Evolutionary conservation across 2,113 vertebrate genomes (phyloP), one percentile per base, ranked within the genome.

Genomic region (Brienomyrus brachyistius): DNA sequence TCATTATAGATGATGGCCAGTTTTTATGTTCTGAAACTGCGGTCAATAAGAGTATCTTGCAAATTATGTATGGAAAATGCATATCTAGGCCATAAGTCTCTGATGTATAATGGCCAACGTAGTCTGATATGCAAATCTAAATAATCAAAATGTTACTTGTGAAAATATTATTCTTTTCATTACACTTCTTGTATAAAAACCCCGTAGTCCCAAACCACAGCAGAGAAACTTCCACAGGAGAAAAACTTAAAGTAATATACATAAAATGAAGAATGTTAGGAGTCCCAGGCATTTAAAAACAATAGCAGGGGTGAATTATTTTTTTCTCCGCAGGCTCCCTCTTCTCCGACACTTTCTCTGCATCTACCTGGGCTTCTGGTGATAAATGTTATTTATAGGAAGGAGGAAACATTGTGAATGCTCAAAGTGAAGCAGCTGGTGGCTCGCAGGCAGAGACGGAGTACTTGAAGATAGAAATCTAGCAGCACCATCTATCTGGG

Each of bases 401-500:
- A 92, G 93, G 94, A 93, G 94, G 94, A 96, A 94, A 93, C 89
- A 88, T 91, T 88, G 91, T 94, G 95, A 96, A 95, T 92, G 94
- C 93, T 95, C 91, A 91, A 94, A 95, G 94, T 95, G 94, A 94
- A 93, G 94, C 95, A 96, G 95, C 95, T 96, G 94, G 94, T 92
- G 50, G 90, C 94, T 95, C 91, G 89, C 94, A 94, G 95, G 94
- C 95, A 95, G 92, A 96, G 96, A 96, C 94, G 94, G 91, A 96
- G 95, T 95, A 94, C 93, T 94, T 92, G 77, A 91, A 95, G 96
- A 94, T 95, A 95, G 93, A 94, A 96, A 95, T 95, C 93, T 95
- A 96, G 93, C 96, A 96, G 95, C 92, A 91, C 96, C 95, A 96
- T 96, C 95, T 96, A 96, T 96, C 95, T 96, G 95, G 95, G 95